A percentile compares a stretch with the other conserved stretches of the same genome.
These are phyloP conservation scores for Hipparchia sbordonii DNA, from an alignment of 2,888 invertebrate genomes.

Conservation along the genomic window DNA sequence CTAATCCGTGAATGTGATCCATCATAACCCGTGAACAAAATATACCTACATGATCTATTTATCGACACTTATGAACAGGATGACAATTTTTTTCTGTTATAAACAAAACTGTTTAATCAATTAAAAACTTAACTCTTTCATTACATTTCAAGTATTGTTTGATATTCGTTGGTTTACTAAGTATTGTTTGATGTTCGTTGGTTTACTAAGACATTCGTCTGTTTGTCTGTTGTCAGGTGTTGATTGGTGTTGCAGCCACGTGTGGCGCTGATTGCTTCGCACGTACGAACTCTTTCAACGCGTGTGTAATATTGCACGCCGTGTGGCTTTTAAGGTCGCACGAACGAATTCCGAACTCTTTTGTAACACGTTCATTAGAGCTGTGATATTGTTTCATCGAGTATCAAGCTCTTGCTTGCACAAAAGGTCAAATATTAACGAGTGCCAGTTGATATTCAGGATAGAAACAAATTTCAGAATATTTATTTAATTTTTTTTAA, in stretches of 20 bases:
- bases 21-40: too few species aligned
- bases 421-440: neutral
- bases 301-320: neutral
- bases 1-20: too few species aligned
- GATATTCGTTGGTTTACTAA: too few species aligned
- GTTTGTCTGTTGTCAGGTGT: neutral
- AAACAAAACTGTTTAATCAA: too few species aligned
- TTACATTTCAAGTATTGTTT: too few species aligned
- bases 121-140: too few species aligned
- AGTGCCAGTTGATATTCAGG: neutral
- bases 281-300: neutral
- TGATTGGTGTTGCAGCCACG: neutral
- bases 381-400: neutral
- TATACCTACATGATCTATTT: too few species aligned
- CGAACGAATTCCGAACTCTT: neutral
- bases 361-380: conserved; percentile 5
- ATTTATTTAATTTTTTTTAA: too few species aligned
- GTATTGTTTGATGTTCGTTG: neutral
- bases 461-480: too few species aligned
- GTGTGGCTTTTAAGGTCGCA: neutral
- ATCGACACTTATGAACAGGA: too few species aligned
- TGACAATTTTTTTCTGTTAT: too few species aligned
- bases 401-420: neutral
- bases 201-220: neutral
- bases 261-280: neutral